phyloP scores from a whole-genome alignment of 1,140 invertebrate species.

The Phocides pigmalion region DNA sequence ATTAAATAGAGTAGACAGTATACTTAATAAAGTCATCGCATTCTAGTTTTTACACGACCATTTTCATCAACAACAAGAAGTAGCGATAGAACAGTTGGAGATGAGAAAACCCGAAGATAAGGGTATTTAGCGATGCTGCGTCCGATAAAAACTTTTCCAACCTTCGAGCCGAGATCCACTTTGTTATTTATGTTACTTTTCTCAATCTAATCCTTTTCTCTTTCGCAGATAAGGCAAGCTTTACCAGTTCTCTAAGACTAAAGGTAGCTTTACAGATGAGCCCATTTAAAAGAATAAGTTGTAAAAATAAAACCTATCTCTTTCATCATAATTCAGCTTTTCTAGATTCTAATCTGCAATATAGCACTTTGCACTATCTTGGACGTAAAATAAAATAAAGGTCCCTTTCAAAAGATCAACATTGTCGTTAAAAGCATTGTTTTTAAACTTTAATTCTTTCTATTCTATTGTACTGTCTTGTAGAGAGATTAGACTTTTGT shows the following conservation, averaged over 20 bases:
- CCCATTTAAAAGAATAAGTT: conserved; percentile 6
- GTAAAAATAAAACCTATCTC: conserved; percentile 25
- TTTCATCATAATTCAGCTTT: conserved; percentile 16
- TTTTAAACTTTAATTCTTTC: conserved; percentile 13
- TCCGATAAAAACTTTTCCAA: conserved; percentile 50
- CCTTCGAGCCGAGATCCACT: conserved; percentile 38
- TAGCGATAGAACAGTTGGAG: not conserved
- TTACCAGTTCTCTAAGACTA: conserved; percentile 35
- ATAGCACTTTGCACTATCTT: not conserved
- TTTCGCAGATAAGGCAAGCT: conserved; percentile 45
- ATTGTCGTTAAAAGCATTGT: conserved; percentile 16
- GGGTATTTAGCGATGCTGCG: conserved; percentile 48
- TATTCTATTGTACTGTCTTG: conserved; percentile 9
- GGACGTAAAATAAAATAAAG: conserved; percentile 4
- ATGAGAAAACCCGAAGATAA: conserved; percentile 37
- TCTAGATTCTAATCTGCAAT: conserved; percentile 7
- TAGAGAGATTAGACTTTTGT: conserved; percentile 7
- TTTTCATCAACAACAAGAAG: conserved; percentile 3
- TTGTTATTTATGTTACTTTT: conserved; percentile 53
- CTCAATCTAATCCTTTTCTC: conserved; percentile 48
- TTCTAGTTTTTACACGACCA: no score
- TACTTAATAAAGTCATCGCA: not conserved
- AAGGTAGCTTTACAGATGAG: conserved; percentile 27
- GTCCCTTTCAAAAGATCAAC: conserved; percentile 12
- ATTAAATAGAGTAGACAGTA: no score